Base-by-base conservation (phyloP, 2,888 invertebrate species). In the Agrochola lota region DNA sequence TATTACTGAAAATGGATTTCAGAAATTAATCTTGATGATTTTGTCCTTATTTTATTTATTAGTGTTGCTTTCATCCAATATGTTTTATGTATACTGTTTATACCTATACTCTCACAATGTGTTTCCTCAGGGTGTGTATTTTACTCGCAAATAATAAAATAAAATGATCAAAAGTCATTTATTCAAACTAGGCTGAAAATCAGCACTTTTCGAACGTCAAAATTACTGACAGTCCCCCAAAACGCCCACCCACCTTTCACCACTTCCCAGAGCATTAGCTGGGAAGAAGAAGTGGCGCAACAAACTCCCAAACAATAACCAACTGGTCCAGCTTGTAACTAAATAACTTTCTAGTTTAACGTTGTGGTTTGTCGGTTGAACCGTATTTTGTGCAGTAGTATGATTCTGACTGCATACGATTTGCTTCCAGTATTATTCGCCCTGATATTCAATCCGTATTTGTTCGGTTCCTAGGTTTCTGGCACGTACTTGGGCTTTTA, bases 371-470 rank as follows among this genome's bases (percentile, higher is more conserved):
- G 17, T 64, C 15, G 17, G 26, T 59, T 59, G 46, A 59, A 23
- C 49, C 2, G 59, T 52, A 67, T 78, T 66, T 52, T 43, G n/a
- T 30, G n/a, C 59, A 30, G 78, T 43, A 20, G 49, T 59, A 17
- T n/a, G 30, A n/a, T 30, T 35, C 55, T 35, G 35, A 20, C 15
- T 52, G 30, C 40, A 52, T 78, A 78, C 40, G 66, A 49, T 78
- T 78, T 30, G 9, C 8, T 4, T 66, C 40, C n/a, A 35, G 35
- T 52, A 20, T 6, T 20, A 20, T 52, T 52, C 8, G 20, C 8
- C 3, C 52, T 52, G 52, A 8, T 20, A 20, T 52, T 52, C 52
- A 20, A 52, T 20, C 2, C 52, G 20, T 20, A 52, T 20, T 52
- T 52, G 49, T 49, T 46, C 12, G 12, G 12, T 46, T 46, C 4